phyloP scores from a whole-genome alignment of 2,888 invertebrate genomes.

The Folsomia candida region DNA sequence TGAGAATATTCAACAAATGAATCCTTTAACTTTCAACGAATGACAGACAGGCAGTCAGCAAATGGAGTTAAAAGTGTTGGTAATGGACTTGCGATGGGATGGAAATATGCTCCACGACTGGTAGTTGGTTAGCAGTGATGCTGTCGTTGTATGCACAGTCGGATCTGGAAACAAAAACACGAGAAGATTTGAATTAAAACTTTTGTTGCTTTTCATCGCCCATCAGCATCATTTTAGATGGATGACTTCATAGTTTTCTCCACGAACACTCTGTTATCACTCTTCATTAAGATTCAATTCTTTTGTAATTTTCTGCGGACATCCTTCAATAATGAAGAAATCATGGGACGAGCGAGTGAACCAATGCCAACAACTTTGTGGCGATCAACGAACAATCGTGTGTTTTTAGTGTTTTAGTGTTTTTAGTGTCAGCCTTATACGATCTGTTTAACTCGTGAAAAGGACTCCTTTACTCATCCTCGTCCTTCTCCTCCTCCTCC shows the following conservation, averaged over 20 bases:
- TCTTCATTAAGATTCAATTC: conserved; percentile 19
- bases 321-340: background rate
- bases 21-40: conserved; percentile 3
- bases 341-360: background rate
- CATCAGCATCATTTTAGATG: conserved; percentile 5
- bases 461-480: background rate
- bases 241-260: conserved; percentile 14
- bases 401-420: background rate
- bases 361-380: background rate
- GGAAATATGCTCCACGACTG: background rate
- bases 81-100: background rate
- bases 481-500: too few relatives aligned
- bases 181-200: conserved; percentile 6
- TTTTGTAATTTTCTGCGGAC: background rate
- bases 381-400: background rate
- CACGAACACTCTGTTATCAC: background rate
- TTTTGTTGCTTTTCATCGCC: conserved; percentile 8
- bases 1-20: conserved; percentile 7
- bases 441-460: too few relatives aligned
- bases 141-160: background rate
- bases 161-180: conserved; percentile 9
- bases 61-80: background rate
- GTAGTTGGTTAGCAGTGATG: background rate
- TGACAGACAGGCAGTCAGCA: background rate
- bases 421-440: too few relatives aligned